Base-by-base conservation (phyloP, 2,797 vertebrate species). In the Trachurus trachurus region DNA sequence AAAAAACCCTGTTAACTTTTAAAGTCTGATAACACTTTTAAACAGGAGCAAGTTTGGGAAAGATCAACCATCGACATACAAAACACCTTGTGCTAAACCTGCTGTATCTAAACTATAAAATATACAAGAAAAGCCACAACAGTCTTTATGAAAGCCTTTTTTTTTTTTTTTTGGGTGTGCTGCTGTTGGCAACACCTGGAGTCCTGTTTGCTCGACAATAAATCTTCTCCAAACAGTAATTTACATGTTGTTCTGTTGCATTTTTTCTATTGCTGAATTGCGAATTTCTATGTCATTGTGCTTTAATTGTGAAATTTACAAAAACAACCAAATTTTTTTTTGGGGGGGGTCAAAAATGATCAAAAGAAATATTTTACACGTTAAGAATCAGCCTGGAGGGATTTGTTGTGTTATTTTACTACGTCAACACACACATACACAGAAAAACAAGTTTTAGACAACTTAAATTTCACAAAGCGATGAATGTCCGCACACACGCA, bases 191-290 rank as follows among this genome's bases (percentile, higher is more conserved):
- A 85, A 70, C 45, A 68, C 68, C 67, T 70, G 29, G 31, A 61
- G 42, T 73, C 58, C 49, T 80, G 59, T 81, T 82, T 80, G 54
- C 54, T 76, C 26, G 10, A 50, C 19, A 92, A 90, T 88, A 90
- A 89, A 92, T n/a, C 4, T 52, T 62, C 42, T 71, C 66, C 11
- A 64, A 74, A 81, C 45, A 9, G 6, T 61, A 66, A 53, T 42
- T n/a, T 17, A 52, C 22, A 40, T 31, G 8, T 34, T 57, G 9
- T 39, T 49, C 6, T 56, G 15, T 71, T 74, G 40, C 57, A n/a
- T 68, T 76, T 50, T 66, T 2, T 39, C 60, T 12, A n/a, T 19
- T 26, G 10, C 29, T 57, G 2, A 2, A 34, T 44, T 62, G 2
- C 26, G n/a, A n/a, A 1, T 22, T 47, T n/a, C 1, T 13, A 53